Conservation (phyloP, 2,797 vertebrate genomes). For the Megalops cyprinoides region DNA sequence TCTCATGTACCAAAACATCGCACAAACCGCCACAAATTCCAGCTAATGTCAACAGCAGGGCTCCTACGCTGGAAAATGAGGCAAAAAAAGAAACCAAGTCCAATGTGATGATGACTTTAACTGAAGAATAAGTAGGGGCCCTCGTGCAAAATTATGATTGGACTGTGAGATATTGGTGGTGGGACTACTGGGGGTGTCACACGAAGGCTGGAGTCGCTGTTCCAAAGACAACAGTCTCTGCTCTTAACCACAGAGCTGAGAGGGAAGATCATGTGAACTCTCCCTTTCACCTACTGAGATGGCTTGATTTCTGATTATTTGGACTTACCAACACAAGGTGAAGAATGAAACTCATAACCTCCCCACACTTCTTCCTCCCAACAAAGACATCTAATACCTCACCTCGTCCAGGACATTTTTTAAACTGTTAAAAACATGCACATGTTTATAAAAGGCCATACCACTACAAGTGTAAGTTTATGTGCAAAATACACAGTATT, state of each 20-base stretch:
- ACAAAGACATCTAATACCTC: too few species aligned
- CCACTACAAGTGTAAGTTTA: too few species aligned
- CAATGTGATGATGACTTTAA: neutral
- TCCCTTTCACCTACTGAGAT: neutral
- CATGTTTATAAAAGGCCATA: too few species aligned
- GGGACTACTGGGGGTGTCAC: neutral
- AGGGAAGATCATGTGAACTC: neutral
- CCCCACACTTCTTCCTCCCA: too few species aligned
- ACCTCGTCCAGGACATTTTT: too few species aligned
- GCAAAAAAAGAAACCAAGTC: neutral
- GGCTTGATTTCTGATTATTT: neutral
- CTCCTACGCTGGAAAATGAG: neutral
- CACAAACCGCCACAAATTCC: neutral
- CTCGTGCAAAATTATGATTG: neutral
- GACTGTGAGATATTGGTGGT: neutral
- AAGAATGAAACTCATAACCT: too few species aligned
- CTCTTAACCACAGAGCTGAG: neutral
- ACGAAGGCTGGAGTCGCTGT: neutral
- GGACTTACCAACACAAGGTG: too few species aligned
- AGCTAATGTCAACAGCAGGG: conserved; percentile 4
- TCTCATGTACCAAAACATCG: conserved; percentile 1
- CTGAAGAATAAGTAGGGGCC: conserved; percentile 6
- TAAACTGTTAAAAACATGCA: too few species aligned
- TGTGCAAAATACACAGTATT: too few species aligned
- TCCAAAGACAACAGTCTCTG: neutral